A percentile compares a stretch with the other conserved stretches of the same genome.
Conservation (phyloP, 1,140 invertebrate genomes). For the Monochamus saltuarius region DNA sequence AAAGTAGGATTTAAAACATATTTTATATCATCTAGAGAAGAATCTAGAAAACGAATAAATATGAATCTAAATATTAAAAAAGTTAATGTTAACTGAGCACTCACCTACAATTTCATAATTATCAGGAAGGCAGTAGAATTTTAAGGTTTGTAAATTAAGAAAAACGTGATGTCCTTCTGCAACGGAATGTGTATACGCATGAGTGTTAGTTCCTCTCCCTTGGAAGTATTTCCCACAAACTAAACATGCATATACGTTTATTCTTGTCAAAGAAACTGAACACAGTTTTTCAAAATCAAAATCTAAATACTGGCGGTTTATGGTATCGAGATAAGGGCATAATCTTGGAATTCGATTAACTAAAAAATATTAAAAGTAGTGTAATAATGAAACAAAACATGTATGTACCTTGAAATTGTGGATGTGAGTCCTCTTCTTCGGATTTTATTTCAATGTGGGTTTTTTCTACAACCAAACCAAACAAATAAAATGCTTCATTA, state of each 20-base stretch:
- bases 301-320: conserved; percentile 94
- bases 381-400: too few species aligned
- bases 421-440: too few species aligned
- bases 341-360: conserved; percentile 23
- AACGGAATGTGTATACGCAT: conserved; percentile 98
- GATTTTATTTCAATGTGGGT: too few species aligned
- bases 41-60: conserved; percentile 67
- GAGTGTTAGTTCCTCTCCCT: conserved; percentile 96
- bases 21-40: conserved; percentile 97
- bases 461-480: too few species aligned
- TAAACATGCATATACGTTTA: conserved; percentile 99
- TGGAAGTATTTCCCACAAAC: conserved; percentile 99
- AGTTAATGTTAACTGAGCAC: conserved; percentile 24
- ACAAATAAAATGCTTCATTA: too few species aligned
- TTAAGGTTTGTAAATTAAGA: conserved; percentile 94
- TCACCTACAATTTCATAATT: conserved; percentile 98
- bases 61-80: not conserved
- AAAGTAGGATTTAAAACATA: conserved; percentile 99
- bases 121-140: conserved; percentile 99
- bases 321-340: conserved; percentile 96
- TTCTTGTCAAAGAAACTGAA: conserved; percentile 95
- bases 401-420: too few species aligned
- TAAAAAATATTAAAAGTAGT: conserved; percentile 14
- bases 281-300: conserved; percentile 99
- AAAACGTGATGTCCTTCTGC: conserved; percentile 98